Evolutionary conservation across 2,113 vertebrate species (phyloP).

Genomic region (Aptenodytes patagonicus): DNA sequence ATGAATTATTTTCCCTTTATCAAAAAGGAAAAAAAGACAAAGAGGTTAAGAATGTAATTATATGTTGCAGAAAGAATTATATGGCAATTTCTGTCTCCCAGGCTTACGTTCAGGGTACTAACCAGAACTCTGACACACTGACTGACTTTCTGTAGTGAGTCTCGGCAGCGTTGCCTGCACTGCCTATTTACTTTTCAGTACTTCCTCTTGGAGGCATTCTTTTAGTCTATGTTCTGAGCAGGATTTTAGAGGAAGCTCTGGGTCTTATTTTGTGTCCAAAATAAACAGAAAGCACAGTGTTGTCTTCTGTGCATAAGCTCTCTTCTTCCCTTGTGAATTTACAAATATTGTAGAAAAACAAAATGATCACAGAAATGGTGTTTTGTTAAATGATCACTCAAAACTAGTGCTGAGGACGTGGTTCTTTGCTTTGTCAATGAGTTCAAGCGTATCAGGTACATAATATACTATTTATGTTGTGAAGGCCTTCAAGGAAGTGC

Average conservation of each 20-base stretch:
- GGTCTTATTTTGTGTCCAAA: slow-evolving; percentile 12
- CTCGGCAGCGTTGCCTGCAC: rapidly evolving
- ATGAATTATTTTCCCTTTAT: slow-evolving; percentile 48
- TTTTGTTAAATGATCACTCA: background rate
- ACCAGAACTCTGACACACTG: background rate
- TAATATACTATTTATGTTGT: background rate
- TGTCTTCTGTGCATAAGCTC: background rate
- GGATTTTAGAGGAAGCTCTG: slow-evolving; percentile 37
- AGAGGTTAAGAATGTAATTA: slow-evolving; percentile 40
- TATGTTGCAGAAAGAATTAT: background rate
- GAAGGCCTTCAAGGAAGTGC: background rate
- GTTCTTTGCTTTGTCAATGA: background rate
- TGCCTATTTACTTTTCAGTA: slow-evolving; percentile 29
- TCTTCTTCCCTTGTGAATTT: background rate
- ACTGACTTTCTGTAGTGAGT: background rate
- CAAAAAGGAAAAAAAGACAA: background rate
- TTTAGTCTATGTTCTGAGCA: background rate
- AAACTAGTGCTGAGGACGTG: background rate
- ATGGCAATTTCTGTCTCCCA: background rate
- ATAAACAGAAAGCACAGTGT: slow-evolving; percentile 5
- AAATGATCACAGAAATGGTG: background rate
- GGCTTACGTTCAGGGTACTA: background rate
- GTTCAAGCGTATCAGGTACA: background rate
- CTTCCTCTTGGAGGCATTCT: slow-evolving; percentile 40
- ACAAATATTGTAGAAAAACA: background rate